These are phyloP conservation scores for Gavialis gangeticus DNA, from an alignment of 2,113 vertebrate species.

Conservation along the genomic window DNA sequence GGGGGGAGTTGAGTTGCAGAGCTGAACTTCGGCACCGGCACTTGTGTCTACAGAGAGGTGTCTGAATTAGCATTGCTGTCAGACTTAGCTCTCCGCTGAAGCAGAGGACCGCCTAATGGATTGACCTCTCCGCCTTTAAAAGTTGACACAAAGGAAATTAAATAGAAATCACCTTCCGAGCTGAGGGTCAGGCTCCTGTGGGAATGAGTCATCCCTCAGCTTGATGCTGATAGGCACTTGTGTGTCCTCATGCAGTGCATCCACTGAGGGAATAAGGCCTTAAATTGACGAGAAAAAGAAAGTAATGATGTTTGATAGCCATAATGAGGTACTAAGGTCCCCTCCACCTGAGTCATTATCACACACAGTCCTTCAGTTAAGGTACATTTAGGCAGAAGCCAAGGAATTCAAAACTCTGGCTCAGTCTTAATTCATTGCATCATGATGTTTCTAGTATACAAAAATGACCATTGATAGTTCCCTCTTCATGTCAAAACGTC, in stretches of 20 bases:
- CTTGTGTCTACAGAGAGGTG: neutral
- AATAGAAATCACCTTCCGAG: conserved; percentile 24
- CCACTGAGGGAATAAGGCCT: neutral
- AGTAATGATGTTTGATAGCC: conserved; percentile 6
- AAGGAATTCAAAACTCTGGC: neutral
- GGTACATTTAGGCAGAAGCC: neutral
- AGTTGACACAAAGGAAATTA: conserved; percentile 14
- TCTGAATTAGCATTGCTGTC: neutral
- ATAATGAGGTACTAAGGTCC: conserved; percentile 9
- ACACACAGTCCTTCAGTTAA: conserved; percentile 16
- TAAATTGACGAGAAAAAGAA: conserved; percentile 5
- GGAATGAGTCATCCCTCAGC: neutral
- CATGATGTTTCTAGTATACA: neutral
- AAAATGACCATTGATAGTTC: neutral
- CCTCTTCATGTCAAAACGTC: neutral
- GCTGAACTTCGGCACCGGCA: neutral
- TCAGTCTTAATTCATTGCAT: neutral
- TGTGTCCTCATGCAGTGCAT: neutral
- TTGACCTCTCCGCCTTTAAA: neutral
- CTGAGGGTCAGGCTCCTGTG: neutral
- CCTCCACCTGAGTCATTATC: neutral
- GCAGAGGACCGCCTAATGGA: neutral
- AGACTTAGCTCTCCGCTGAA: neutral
- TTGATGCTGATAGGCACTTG: neutral
- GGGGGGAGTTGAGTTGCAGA: neutral